phyloP scores from a whole-genome alignment of 2,797 vertebrate species.

The Carduelis carduelis region DNA sequence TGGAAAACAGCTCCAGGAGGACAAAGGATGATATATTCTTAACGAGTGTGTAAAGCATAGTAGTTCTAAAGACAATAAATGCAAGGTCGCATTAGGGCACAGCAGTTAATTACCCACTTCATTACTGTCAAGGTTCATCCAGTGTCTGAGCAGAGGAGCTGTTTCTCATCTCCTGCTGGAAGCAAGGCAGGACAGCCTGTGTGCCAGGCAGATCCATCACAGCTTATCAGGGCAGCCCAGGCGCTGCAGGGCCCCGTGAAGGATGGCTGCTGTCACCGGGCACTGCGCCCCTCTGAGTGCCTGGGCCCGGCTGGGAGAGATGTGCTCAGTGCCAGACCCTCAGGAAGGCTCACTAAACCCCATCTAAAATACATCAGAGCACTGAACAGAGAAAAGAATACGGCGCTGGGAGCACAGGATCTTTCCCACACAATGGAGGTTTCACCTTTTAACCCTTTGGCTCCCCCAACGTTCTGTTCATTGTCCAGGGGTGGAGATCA shows the following conservation, averaged over 20 bases:
- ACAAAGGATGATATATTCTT: slow-evolving; percentile 28
- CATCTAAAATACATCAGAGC: not conserved
- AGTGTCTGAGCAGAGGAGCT: slow-evolving; percentile 79
- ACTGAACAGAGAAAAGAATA: not conserved
- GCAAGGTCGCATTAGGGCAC: slow-evolving; percentile 77
- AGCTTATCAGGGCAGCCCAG: slow-evolving; percentile 92
- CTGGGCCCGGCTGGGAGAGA: not conserved
- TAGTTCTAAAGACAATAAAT: slow-evolving; percentile 56
- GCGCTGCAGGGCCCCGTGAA: slow-evolving; percentile 79
- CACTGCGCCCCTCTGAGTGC: slow-evolving; percentile 74
- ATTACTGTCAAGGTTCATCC: slow-evolving; percentile 95
- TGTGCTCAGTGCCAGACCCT: not conserved
- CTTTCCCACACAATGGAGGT: not conserved
- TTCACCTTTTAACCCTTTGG: not conserved
- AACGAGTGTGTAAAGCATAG: not conserved
- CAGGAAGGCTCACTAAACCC: not conserved
- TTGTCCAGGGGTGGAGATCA: not conserved
- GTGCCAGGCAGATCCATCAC: slow-evolving; percentile 88
- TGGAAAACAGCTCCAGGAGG: not conserved
- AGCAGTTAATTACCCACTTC: slow-evolving; percentile 91
- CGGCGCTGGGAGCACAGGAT: rapidly evolving
- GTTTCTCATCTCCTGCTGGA: slow-evolving; percentile 81
- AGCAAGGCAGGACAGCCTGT: slow-evolving; percentile 80
- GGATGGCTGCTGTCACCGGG: slow-evolving; percentile 89
- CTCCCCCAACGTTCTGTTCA: not conserved